Percentiles rank a stretch among this genome's conserved stretches.
phyloP scores from a whole-genome alignment of 2,113 vertebrate genomes.

The Tauraco erythrolophus region DNA sequence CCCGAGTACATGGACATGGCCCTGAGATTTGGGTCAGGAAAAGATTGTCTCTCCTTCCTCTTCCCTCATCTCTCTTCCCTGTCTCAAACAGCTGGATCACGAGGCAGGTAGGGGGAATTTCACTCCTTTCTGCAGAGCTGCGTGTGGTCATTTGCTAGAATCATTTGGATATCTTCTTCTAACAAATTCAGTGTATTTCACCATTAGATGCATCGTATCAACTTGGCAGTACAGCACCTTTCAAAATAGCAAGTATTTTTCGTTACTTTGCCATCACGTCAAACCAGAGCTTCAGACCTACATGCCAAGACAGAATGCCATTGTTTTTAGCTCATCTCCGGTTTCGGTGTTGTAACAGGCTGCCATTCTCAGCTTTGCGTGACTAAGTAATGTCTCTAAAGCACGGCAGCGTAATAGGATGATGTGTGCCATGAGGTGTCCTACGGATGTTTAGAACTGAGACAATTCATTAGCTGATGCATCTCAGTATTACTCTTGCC shows the following conservation, averaged over 20 bases:
- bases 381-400: background rate
- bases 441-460: background rate
- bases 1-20: background rate
- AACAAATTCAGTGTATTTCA: background rate
- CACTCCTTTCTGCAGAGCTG: background rate
- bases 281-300: background rate
- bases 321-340: background rate
- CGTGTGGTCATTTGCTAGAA: background rate
- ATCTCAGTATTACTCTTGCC: background rate
- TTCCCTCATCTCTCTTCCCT: background rate
- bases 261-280: background rate
- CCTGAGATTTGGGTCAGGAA: background rate
- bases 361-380: background rate
- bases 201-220: background rate
- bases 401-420: background rate
- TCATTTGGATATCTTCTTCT: background rate
- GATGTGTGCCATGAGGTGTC: background rate
- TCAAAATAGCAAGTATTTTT: conserved; percentile 17
- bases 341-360: background rate
- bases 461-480: background rate
- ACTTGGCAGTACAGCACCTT: background rate
- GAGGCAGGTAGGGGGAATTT: background rate
- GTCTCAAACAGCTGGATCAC: background rate
- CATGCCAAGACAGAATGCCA: background rate
- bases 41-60: background rate